Conservation (phyloP, 2,797 vertebrate genomes). For the Anolis apletophallus region DNA sequence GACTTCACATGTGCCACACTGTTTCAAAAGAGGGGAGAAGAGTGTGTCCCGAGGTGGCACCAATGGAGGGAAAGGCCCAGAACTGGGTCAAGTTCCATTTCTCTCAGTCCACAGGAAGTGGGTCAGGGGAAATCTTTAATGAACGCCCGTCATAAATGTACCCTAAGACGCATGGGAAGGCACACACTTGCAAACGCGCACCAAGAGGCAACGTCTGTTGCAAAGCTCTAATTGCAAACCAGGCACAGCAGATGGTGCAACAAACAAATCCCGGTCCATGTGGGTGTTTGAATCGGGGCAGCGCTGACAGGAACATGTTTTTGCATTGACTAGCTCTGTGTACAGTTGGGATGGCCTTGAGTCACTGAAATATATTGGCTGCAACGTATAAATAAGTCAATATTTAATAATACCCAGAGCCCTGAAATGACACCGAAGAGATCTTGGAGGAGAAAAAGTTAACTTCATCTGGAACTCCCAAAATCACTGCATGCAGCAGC, state of each 20-base stretch:
- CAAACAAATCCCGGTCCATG: slow-evolving; percentile 35
- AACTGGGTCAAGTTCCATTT: too few relatives aligned
- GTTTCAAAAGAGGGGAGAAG: too few relatives aligned
- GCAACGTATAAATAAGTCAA: slow-evolving; percentile 36
- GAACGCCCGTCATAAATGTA: too few relatives aligned
- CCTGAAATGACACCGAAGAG: background rate
- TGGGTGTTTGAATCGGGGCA: slow-evolving; percentile 48
- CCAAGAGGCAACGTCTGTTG: background rate
- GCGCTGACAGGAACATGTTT: slow-evolving; percentile 10
- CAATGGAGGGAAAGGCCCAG: too few relatives aligned
- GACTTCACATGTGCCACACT: too few relatives aligned
- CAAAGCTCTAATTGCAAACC: background rate
- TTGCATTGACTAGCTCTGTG: slow-evolving; percentile 11
- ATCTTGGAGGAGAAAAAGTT: background rate
- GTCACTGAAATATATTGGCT: slow-evolving; percentile 39
- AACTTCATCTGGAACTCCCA: background rate
- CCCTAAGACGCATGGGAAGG: too few relatives aligned
- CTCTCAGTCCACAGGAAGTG: too few relatives aligned
- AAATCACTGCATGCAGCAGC: too few relatives aligned
- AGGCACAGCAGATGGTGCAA: slow-evolving; percentile 42
- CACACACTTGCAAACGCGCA: background rate
- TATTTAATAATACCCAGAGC: slow-evolving; percentile 31
- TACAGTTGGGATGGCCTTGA: slow-evolving; percentile 46
- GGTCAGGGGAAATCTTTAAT: too few relatives aligned
- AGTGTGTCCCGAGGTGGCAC: too few relatives aligned